phyloP scores from a whole-genome alignment of 2,888 invertebrate genomes.

The Amphipoea oculea region DNA sequence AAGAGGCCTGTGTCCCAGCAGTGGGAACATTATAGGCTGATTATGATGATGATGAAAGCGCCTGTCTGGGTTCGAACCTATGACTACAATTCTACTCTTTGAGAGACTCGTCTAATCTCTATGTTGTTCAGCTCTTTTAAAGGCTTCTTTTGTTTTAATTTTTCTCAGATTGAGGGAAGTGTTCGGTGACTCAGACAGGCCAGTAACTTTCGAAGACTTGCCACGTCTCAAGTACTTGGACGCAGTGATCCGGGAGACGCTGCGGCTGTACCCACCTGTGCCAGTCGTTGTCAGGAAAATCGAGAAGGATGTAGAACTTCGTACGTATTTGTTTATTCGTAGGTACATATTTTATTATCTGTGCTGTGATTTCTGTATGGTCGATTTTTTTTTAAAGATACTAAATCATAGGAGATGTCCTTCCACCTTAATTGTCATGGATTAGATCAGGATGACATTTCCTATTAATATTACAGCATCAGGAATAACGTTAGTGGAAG shows the following conservation, averaged over 20 bases:
- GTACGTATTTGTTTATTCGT: slow-evolving; percentile 52
- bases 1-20: no score
- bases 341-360: not conserved
- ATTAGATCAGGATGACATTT: not conserved
- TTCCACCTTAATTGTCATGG: not conserved
- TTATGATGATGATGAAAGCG: no score
- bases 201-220: slow-evolving; percentile 61
- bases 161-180: slow-evolving; percentile 67
- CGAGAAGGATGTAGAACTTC: slow-evolving; percentile 63
- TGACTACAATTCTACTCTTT: no score
- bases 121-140: not conserved
- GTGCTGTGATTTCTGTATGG: not conserved
- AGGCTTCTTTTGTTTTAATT: not conserved
- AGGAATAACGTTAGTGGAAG: slow-evolving; percentile 69
- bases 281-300: slow-evolving; percentile 68
- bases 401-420: not conserved
- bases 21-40: no score
- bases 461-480: slow-evolving; percentile 66
- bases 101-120: not conserved
- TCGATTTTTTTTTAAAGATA: not conserved
- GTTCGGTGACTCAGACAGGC: slow-evolving; percentile 66
- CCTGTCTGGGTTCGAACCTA: no score
- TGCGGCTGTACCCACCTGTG: slow-evolving; percentile 73
- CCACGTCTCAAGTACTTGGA: slow-evolving; percentile 71
- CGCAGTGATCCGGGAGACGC: slow-evolving; percentile 71